Evolutionary conservation across 1,140 invertebrate genomes (phyloP).

Genomic region (Drosophila bocqueti): DNA sequence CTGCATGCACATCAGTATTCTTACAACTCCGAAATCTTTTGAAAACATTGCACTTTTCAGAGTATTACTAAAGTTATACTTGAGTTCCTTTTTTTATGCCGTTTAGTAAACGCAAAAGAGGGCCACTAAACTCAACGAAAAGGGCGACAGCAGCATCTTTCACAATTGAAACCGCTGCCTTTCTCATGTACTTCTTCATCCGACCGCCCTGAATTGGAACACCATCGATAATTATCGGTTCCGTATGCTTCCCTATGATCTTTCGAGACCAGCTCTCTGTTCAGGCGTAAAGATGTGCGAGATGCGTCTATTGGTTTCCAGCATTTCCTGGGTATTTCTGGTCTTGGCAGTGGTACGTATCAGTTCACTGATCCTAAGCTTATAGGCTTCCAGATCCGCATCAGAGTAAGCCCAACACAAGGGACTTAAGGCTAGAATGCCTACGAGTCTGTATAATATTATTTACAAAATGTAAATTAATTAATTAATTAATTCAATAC

Average conservation of each 20-base stretch:
- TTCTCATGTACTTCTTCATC: background rate
- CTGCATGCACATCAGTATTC: too few relatives aligned
- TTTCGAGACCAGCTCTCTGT: background rate
- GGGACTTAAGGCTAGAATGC: background rate
- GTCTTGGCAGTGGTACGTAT: background rate
- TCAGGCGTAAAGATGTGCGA: background rate
- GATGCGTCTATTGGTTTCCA: background rate
- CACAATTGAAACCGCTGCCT: background rate
- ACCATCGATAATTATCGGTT: slow-evolving; percentile 1
- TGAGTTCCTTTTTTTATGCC: background rate
- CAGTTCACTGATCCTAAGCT: background rate
- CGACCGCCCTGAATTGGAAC: slow-evolving; percentile 1
- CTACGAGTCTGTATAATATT: background rate
- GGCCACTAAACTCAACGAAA: background rate
- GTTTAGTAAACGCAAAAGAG: background rate
- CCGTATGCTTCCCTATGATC: background rate
- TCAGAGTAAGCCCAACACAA: background rate
- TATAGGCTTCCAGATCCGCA: background rate
- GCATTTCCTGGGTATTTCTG: slow-evolving; percentile 4
- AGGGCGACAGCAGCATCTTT: background rate
- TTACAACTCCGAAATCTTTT: too few relatives aligned
- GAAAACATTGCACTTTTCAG: too few relatives aligned
- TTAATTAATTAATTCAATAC: background rate
- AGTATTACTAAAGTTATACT: background rate
- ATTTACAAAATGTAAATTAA: background rate